Percentiles rank a stretch among this genome's conserved stretches.
These are phyloP conservation scores for Enteromius viviparus DNA, from an alignment of 2,797 vertebrate genomes.

Conservation along the genomic window DNA sequence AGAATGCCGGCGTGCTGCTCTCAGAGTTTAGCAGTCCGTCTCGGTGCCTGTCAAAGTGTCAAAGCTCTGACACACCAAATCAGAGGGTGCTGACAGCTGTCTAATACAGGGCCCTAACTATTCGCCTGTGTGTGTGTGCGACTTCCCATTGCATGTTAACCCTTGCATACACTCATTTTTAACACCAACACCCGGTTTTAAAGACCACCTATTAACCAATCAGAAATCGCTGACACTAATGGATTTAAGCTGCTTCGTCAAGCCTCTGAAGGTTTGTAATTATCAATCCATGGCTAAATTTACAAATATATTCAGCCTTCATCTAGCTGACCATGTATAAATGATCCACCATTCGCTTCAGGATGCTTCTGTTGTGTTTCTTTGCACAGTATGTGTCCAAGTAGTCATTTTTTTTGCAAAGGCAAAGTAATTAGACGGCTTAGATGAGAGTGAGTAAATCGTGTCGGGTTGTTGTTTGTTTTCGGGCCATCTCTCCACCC, in stretches of 20 bases:
- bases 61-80: slow-evolving; percentile 54
- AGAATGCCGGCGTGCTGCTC: slow-evolving; percentile 34
- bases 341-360: not conserved
- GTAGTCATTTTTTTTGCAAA: slow-evolving; percentile 67
- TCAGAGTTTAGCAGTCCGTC: slow-evolving; percentile 57
- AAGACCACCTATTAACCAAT: slow-evolving; percentile 38
- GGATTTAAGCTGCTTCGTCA: slow-evolving; percentile 2
- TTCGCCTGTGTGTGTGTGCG: slow-evolving; percentile 37
- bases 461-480: slow-evolving; percentile 74
- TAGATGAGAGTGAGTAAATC: slow-evolving; percentile 72
- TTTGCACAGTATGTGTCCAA: slow-evolving; percentile 56
- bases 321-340: not conserved
- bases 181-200: slow-evolving; percentile 7
- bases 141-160: slow-evolving; percentile 27
- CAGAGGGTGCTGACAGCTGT: slow-evolving; percentile 52
- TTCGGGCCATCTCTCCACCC: slow-evolving; percentile 24
- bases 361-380: not conserved
- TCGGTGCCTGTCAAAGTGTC: slow-evolving; percentile 56
- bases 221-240: slow-evolving; percentile 22
- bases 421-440: slow-evolving; percentile 77
- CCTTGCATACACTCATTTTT: slow-evolving; percentile 36
- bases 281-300: slow-evolving; percentile 13
- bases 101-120: slow-evolving; percentile 39
- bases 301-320: not conserved
- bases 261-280: not conserved